A percentile compares a stretch with the other conserved stretches of the same genome.
Conservation (phyloP, 2,113 vertebrate genomes). For the Microcebus tavaratra region DNA sequence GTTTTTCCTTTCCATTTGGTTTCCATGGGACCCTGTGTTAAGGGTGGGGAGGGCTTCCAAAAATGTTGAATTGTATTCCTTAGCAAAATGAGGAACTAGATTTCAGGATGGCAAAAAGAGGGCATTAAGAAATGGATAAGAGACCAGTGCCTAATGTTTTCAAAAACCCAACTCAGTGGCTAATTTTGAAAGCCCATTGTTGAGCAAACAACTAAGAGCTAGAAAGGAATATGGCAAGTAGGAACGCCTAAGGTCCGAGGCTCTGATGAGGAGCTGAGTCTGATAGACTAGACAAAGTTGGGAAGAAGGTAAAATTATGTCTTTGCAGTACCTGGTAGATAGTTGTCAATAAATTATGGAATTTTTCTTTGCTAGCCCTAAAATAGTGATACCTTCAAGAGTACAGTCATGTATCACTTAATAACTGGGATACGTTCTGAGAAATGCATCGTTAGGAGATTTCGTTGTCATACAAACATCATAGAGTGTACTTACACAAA, state of each 20-base stretch:
- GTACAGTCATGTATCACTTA: not conserved
- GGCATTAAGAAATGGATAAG: not conserved
- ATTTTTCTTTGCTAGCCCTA: not conserved
- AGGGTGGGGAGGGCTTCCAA: not conserved
- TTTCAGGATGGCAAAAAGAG: not conserved
- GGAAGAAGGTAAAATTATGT: not conserved
- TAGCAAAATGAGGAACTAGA: constrained; percentile 1
- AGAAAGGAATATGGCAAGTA: not conserved
- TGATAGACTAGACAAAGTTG: not conserved
- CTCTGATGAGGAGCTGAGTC: not conserved
- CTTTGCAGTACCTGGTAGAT: not conserved
- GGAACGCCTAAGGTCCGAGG: not conserved
- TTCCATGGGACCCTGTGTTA: constrained; percentile 50
- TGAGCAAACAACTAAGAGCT: not conserved
- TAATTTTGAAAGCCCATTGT: not conserved
- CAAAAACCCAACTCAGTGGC: constrained; percentile 5
- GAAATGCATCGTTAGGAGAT: not conserved
- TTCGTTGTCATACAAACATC: not conserved
- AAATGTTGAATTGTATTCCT: not conserved
- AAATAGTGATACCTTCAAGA: not conserved
- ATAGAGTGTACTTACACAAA: not conserved
- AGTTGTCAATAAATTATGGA: not conserved
- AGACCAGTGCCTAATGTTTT: not conserved
- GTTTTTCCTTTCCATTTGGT: constrained; percentile 47
- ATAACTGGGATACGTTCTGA: not conserved